A percentile compares a stretch with the other conserved stretches of the same genome.
phyloP scores from a whole-genome alignment of 2,797 vertebrate genomes.

The Rhinichthys osculus region DNA sequence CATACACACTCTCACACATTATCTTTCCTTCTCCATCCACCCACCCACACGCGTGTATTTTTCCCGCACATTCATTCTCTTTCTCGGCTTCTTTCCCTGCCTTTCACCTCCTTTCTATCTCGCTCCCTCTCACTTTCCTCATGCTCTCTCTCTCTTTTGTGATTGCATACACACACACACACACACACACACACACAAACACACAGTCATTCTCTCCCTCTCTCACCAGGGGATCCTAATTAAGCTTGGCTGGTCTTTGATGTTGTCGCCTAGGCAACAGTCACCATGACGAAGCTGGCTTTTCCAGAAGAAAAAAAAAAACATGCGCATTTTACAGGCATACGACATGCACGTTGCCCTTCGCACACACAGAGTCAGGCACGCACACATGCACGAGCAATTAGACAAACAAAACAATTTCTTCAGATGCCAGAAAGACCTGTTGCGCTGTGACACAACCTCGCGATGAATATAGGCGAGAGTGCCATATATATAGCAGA shows the following conservation, averaged over 20 bases:
- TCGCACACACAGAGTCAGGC: conserved; percentile 64
- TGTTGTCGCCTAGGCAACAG: conserved; percentile 89
- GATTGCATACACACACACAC: conserved; percentile 52
- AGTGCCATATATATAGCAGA: background rate
- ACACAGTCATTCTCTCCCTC: conserved; percentile 69
- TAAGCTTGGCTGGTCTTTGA: conserved; percentile 85
- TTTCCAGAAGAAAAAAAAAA: conserved; percentile 70
- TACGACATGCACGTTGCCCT: conserved; percentile 48
- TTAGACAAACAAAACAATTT: conserved; percentile 16
- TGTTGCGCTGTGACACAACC: background rate
- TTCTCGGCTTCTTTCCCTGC: conserved; percentile 42
- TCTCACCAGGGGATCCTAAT: conserved; percentile 82
- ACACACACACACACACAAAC: conserved; percentile 59
- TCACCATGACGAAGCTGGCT: conserved; percentile 84
- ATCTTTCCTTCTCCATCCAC: conserved; percentile 41
- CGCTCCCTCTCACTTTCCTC: conserved; percentile 25
- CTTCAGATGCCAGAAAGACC: conserved; percentile 8
- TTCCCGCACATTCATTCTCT: conserved; percentile 52
- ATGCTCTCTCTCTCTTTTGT: conserved; percentile 49
- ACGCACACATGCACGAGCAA: conserved; percentile 64
- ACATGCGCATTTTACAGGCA: conserved; percentile 60
- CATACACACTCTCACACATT: conserved; percentile 9
- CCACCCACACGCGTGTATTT: conserved; percentile 51
- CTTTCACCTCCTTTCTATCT: conserved; percentile 26
- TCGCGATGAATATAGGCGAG: background rate